Conservation (phyloP, 2,888 invertebrate species). For the Syrphus vitripennis region DNA sequence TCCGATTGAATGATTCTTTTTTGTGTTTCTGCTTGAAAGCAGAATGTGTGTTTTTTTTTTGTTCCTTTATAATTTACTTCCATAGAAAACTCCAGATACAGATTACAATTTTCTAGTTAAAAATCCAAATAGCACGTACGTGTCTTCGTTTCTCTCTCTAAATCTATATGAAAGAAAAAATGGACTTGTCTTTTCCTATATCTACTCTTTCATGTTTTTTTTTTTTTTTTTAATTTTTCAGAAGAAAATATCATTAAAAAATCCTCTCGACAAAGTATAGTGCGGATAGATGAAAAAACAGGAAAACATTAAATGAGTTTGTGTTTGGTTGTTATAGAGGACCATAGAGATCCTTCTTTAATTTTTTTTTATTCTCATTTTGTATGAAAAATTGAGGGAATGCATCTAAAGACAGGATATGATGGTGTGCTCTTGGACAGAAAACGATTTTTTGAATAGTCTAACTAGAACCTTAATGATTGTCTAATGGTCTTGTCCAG, state of each 20-base stretch:
- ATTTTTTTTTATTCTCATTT: not conserved
- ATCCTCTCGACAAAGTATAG: constrained; percentile 47
- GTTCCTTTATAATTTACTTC: not conserved
- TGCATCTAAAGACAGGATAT: constrained; percentile 1
- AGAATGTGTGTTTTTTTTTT: not conserved
- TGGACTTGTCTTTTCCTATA: constrained; percentile 48
- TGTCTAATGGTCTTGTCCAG: constrained; percentile 30
- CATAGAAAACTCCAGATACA: constrained; percentile 19
- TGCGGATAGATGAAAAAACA: constrained; percentile 28
- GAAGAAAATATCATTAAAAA: constrained; percentile 66
- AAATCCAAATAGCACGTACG: constrained; percentile 65
- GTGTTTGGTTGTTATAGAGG: constrained; percentile 6
- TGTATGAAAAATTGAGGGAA: not conserved
- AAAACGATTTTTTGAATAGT: constrained; percentile 20
- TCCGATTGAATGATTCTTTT: constrained; percentile 66
- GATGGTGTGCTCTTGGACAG: not conserved
- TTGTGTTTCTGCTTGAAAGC: not conserved
- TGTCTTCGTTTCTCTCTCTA: constrained; percentile 10
- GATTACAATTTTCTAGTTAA: constrained; percentile 50
- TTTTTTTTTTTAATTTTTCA: constrained; percentile 13
- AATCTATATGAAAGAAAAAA: too few relatives aligned
- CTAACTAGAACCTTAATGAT: too few relatives aligned
- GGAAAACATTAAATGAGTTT: constrained; percentile 50
- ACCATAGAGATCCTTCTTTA: not conserved
- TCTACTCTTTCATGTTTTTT: not conserved